phyloP scores from a whole-genome alignment of 2,113 vertebrate genomes.

The Corythoichthys intestinalis region DNA sequence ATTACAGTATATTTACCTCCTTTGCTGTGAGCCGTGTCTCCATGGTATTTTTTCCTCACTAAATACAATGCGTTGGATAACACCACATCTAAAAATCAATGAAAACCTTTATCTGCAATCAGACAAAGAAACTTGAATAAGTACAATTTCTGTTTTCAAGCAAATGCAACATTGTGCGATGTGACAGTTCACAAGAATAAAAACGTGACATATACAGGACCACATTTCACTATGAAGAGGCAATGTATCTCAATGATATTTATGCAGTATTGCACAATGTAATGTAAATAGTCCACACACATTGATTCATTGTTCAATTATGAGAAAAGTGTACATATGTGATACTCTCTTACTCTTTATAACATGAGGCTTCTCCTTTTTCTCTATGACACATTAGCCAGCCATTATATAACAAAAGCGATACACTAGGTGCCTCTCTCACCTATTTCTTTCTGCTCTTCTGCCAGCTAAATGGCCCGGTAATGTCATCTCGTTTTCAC shows the following conservation, averaged over 20 bases:
- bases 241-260: slow-evolving; percentile 7
- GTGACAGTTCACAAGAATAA: not conserved
- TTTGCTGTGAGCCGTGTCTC: not conserved
- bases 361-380: slow-evolving; percentile 26
- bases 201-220: not conserved
- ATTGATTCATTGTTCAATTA: slow-evolving; percentile 15
- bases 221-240: not conserved
- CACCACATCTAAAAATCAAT: not conserved
- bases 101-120: not conserved
- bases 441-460: slow-evolving; percentile 50
- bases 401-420: slow-evolving; percentile 67
- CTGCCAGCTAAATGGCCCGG: slow-evolving; percentile 64
- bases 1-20: not conserved
- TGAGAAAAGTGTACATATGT: slow-evolving; percentile 22
- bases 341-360: slow-evolving; percentile 23
- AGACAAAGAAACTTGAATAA: not conserved
- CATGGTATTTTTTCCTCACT: not conserved
- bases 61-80: not conserved
- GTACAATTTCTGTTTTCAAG: not conserved
- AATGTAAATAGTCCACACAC: slow-evolving; percentile 2
- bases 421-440: slow-evolving; percentile 52
- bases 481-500: slow-evolving; percentile 68
- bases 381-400: slow-evolving; percentile 54
- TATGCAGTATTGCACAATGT: slow-evolving; percentile 4
- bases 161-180: not conserved